These are phyloP conservation scores for Automeris io DNA, from an alignment of 2,888 invertebrate genomes.

Conservation along the genomic window DNA sequence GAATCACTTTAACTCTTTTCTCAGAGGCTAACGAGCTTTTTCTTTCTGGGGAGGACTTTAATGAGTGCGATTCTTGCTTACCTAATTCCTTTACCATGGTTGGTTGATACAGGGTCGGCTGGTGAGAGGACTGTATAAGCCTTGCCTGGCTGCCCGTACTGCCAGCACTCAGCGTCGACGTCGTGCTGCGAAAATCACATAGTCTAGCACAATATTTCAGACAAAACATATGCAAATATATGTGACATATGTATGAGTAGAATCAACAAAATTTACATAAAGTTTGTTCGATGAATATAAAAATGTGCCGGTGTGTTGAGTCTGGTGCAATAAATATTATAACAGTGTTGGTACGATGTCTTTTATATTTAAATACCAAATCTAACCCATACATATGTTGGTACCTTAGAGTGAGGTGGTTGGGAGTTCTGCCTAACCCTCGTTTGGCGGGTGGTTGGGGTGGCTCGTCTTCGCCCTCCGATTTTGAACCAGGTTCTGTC, in stretches of 20 bases:
- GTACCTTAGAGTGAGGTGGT: slow-evolving; percentile 92
- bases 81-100: slow-evolving; percentile 92
- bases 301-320: slow-evolving; percentile 6
- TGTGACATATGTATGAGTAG: slow-evolving; percentile 62
- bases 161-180: slow-evolving; percentile 94
- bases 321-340: slow-evolving; percentile 4
- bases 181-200: slow-evolving; percentile 81
- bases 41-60: slow-evolving; percentile 71
- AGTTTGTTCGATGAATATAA: slow-evolving; percentile 20
- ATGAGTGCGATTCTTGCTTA: slow-evolving; percentile 80
- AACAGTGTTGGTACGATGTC: slow-evolving; percentile 11
- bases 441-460: slow-evolving; percentile 79
- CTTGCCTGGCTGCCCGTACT: slow-evolving; percentile 95
- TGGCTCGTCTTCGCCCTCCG: slow-evolving; percentile 91
- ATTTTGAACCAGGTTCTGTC: slow-evolving; percentile 85
- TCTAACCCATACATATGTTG: slow-evolving; percentile 58
- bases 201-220: slow-evolving; percentile 4
- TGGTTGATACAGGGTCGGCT: slow-evolving; percentile 94
- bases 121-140: slow-evolving; percentile 95
- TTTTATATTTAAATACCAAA: slow-evolving; percentile 6
- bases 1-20: slow-evolving; percentile 64
- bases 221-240: not conserved
- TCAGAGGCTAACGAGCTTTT: slow-evolving; percentile 44
- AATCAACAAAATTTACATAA: slow-evolving; percentile 48
- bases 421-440: slow-evolving; percentile 92